Percentiles rank a stretch among this genome's conserved stretches.
phyloP scores from a whole-genome alignment of 2,797 vertebrate genomes.

The Tragopan temminckii region DNA sequence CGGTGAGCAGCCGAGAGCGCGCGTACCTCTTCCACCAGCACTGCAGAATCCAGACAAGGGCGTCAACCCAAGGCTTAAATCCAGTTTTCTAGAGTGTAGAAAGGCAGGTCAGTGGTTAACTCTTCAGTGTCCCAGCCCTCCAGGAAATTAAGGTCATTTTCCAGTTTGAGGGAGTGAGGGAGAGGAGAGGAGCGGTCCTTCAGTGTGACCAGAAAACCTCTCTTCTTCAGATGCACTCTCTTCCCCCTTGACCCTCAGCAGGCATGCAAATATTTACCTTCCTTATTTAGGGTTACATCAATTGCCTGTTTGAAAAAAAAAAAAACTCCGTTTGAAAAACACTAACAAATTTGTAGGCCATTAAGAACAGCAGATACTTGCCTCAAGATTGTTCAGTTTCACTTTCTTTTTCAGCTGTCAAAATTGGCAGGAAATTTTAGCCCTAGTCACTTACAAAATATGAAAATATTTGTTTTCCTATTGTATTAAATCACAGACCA shows the following conservation, averaged over 20 bases:
- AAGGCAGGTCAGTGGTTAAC: accelerated
- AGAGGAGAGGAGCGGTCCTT: neutral
- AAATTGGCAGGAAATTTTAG: neutral
- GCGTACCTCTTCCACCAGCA: neutral
- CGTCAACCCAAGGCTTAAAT: neutral
- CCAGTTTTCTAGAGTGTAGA: neutral
- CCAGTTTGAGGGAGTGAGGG: neutral
- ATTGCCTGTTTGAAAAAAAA: neutral
- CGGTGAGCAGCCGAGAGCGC: neutral
- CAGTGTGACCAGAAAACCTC: neutral
- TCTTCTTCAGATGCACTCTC: neutral
- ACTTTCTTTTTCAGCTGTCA: conserved; percentile 22
- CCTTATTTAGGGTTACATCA: neutral
- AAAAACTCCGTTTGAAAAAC: neutral
- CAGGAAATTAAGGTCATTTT: neutral
- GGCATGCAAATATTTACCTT: accelerated
- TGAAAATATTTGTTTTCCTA: conserved; percentile 26
- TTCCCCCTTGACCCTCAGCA: accelerated
- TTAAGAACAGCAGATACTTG: neutral
- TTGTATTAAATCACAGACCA: neutral
- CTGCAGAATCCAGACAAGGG: neutral
- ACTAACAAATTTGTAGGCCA: neutral
- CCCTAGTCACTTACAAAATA: neutral
- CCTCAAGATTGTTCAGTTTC: neutral
- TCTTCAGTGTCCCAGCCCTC: accelerated